Percentiles rank a stretch among this genome's conserved stretches.
Evolutionary conservation across 2,888 invertebrate genomes (phyloP).

Genomic region (Clanis bilineata): DNA sequence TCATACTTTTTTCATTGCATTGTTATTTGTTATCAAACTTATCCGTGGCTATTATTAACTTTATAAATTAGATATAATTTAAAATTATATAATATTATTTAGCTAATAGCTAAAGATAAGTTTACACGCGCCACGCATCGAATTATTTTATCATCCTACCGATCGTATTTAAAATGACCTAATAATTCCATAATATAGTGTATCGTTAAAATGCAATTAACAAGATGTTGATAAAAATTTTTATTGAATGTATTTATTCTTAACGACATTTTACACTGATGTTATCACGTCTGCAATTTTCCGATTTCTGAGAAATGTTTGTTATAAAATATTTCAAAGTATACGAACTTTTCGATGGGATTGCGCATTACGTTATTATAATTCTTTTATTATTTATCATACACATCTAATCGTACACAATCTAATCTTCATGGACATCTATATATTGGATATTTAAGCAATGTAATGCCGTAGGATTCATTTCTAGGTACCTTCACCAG

Average conservation of each 20-base stretch:
- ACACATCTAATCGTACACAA: conserved; percentile 1
- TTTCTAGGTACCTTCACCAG: too few species aligned
- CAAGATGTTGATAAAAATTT: conserved; percentile 5
- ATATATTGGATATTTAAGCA: not conserved
- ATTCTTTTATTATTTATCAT: not conserved
- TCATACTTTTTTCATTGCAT: too few species aligned
- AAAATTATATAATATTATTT: not conserved
- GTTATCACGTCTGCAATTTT: conserved; percentile 27
- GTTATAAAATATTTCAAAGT: not conserved
- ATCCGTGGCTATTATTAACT: too few species aligned
- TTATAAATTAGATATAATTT: too few species aligned
- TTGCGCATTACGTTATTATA: not conserved
- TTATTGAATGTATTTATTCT: not conserved
- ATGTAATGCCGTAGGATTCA: too few species aligned
- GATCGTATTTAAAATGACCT: not conserved
- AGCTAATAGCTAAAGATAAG: not conserved
- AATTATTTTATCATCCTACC: not conserved
- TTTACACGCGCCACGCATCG: not conserved
- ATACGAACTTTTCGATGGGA: not conserved
- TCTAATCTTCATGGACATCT: conserved; percentile 6
- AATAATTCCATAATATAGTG: not conserved
- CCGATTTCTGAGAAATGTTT: conserved; percentile 31
- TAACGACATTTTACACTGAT: conserved; percentile 1
- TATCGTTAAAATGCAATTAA: conserved; percentile 4
- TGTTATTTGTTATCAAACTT: too few species aligned